phyloP scores from a whole-genome alignment of 2,888 invertebrate genomes.

The Athalia cordata region DNA sequence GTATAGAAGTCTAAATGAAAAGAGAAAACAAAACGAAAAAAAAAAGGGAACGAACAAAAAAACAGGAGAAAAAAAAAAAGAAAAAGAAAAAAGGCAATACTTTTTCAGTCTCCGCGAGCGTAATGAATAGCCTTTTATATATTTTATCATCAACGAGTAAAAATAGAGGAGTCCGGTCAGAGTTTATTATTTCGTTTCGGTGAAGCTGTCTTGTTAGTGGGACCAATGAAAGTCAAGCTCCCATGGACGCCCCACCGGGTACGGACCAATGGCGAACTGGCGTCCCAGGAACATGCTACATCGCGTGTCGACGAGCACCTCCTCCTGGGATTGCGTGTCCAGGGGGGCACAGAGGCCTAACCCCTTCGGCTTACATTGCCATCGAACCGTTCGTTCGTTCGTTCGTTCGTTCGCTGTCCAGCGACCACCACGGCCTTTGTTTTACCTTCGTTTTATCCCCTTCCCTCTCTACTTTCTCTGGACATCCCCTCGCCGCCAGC shows the following conservation, averaged over 20 bases:
- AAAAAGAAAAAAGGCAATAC: constrained; percentile 47
- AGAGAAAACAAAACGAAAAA: not conserved
- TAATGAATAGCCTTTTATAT: constrained; percentile 66
- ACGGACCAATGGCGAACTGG: constrained; percentile 64
- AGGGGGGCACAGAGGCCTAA: constrained; percentile 48
- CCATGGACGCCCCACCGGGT: constrained; percentile 68
- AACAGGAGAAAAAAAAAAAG: not conserved
- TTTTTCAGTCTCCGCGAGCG: constrained; percentile 47
- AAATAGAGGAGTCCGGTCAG: constrained; percentile 55
- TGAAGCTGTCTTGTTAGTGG: constrained; percentile 69
- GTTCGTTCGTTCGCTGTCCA: constrained; percentile 37
- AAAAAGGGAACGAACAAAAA: not conserved
- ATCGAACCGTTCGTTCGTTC: constrained; percentile 44
- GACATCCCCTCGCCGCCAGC: not conserved
- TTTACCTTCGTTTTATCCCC: constrained; percentile 8
- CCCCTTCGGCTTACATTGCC: constrained; percentile 49
- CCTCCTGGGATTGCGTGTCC: constrained; percentile 65
- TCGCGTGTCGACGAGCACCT: constrained; percentile 72
- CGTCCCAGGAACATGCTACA: constrained; percentile 67
- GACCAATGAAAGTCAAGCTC: constrained; percentile 69
- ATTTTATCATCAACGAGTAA: constrained; percentile 55
- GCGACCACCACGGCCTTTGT: constrained; percentile 34
- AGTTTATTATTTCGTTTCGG: constrained; percentile 70
- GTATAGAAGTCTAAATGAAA: not conserved
- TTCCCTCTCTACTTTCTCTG: not conserved